Evolutionary conservation across 2,113 vertebrate genomes (phyloP), one percentile per base, ranked within the genome.

Genomic region (Hystrix brachyura): DNA sequence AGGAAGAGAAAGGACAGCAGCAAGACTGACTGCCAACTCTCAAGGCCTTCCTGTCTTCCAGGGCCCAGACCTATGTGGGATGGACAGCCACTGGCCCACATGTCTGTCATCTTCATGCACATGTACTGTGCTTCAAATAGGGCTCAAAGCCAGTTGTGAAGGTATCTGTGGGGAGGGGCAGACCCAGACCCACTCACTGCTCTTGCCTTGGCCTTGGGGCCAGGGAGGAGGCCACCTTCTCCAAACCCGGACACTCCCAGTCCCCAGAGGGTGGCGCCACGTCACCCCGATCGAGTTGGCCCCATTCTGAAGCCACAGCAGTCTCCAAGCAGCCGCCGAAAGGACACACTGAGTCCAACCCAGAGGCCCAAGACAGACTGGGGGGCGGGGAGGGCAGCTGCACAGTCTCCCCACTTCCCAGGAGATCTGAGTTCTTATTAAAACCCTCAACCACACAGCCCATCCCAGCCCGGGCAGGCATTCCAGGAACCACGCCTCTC

Each of bases 31-130:
- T 46, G 23, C 48, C 51, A 46, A 34, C 64, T 38, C 76, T 65
- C 83, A 84, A 91, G 43, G 81, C 81, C 55, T 23, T 13, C 71
- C 67, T n/a, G 48, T 80, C 74, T 60, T 60, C 32, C 38, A 87
- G 82, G 88, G 60, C 67, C 48, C 43, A 11, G 23, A 32, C 67
- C 64, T 23, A 67, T 7, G 67, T 25, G 64, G 87, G 21, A 46
- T 48, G 59, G 38, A 71, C 4, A 38, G 59, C 82, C 94, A 87
- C 89, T 83, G 76, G 65, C 94, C 86, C 88, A 15, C 7, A 23
- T 55, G 78, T 89, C 85, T 91, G 74, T 96, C 83, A 76, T 76
- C 62, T 85, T 87, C 94, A 86, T 27, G 65, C 48, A 48, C 59
- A 46, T 14, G 53, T 87, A 87, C 62, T 78, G 43, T 79, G 59